These are phyloP conservation scores for Cyclophora albipunctata DNA, from an alignment of 2,888 invertebrate species.

Conservation along the genomic window DNA sequence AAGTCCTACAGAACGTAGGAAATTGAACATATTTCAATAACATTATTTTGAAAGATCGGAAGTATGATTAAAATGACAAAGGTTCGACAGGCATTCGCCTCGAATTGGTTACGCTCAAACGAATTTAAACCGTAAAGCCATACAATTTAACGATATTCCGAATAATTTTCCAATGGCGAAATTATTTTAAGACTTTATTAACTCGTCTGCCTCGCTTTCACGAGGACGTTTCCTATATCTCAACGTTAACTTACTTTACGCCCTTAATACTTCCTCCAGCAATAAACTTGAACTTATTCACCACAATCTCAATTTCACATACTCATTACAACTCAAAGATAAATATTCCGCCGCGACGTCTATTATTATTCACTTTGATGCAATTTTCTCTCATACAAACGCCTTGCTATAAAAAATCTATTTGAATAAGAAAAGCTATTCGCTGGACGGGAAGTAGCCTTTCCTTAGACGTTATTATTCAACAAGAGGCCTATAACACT, in stretches of 20 bases:
- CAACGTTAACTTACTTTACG: conserved; percentile 32
- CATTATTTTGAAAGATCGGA: conserved; percentile 73
- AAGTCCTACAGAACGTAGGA: conserved; percentile 55
- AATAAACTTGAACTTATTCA: conserved; percentile 35
- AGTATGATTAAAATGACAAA: conserved; percentile 73
- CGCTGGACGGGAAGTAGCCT: conserved; percentile 5
- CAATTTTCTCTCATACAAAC: no score
- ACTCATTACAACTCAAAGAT: conserved; percentile 26
- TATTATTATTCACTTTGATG: no score
- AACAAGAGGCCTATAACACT: conserved; percentile 8
- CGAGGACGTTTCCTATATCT: conserved; percentile 35
- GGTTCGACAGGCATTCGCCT: conserved; percentile 63
- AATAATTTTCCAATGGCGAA: conserved; percentile 33
- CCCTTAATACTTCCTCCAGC: conserved; percentile 35
- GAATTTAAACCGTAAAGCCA: conserved; percentile 46
- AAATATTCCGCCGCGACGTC: no score
- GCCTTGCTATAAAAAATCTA: no score
- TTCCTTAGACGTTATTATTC: conserved; percentile 8
- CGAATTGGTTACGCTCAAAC: conserved; percentile 29
- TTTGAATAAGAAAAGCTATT: background rate
- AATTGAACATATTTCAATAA: conserved; percentile 75
- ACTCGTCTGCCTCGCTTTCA: conserved; percentile 40
- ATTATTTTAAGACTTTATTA: conserved; percentile 49
- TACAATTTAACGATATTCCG: conserved; percentile 30
- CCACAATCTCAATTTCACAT: conserved; percentile 27